A percentile compares a stretch with the other conserved stretches of the same genome.
These are phyloP conservation scores for Thecophora atra DNA, from an alignment of 2,888 invertebrate genomes.

Conservation along the genomic window DNA sequence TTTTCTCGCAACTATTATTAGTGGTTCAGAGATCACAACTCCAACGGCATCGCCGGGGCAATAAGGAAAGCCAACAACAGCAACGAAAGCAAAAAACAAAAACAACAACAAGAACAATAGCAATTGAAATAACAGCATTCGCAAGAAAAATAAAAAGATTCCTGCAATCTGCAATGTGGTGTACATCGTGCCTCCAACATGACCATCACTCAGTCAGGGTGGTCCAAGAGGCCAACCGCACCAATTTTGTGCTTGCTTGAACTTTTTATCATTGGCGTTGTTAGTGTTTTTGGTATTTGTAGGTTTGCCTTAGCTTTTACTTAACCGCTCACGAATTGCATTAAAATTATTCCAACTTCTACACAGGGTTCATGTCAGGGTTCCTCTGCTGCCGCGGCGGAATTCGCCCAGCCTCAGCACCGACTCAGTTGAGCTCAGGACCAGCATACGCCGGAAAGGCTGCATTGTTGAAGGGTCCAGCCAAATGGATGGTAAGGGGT, in stretches of 20 bases:
- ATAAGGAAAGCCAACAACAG: constrained; percentile 1
- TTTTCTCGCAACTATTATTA: constrained; percentile 19
- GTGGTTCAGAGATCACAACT: too few relatives aligned
- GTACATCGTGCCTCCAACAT: constrained; percentile 34
- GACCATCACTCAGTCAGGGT: constrained; percentile 48
- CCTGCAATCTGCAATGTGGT: constrained; percentile 3
- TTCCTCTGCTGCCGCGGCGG: constrained; percentile 43
- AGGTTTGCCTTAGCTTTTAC: constrained; percentile 32
- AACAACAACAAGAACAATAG: constrained; percentile 15
- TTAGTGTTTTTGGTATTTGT: background rate
- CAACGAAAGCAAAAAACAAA: background rate
- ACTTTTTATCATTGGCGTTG: constrained; percentile 15
- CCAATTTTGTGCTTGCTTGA: constrained; percentile 48
- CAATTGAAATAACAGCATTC: too few relatives aligned
- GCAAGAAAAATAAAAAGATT: too few relatives aligned
- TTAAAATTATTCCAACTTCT: constrained; percentile 62
- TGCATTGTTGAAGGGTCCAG: too few relatives aligned
- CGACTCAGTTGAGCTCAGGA: background rate
- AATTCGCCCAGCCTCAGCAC: constrained; percentile 28
- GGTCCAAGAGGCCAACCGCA: constrained; percentile 46
- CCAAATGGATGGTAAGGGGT: background rate
- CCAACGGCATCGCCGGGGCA: background rate
- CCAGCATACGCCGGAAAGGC: too few relatives aligned
- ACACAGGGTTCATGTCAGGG: constrained; percentile 63
- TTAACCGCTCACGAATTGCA: constrained; percentile 62